Percentiles rank a stretch among this genome's conserved stretches.
Evolutionary conservation across 2,113 vertebrate species (phyloP).

Genomic region (Mustela nigripes): DNA sequence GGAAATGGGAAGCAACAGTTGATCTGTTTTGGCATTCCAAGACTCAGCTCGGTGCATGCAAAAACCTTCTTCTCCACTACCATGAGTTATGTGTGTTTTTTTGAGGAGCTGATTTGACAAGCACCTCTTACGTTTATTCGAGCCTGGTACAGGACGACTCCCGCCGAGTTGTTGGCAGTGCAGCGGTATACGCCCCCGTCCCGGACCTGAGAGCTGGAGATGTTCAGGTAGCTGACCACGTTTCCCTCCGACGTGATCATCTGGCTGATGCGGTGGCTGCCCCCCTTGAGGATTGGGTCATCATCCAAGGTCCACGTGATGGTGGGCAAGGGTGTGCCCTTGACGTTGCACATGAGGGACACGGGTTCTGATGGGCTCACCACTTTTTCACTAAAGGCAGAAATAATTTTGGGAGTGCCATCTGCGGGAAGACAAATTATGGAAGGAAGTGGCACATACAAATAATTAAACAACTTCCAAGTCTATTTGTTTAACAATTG

Average conservation of each 20-base stretch:
- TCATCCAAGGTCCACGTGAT: slow-evolving; percentile 98
- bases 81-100: slow-evolving; percentile 91
- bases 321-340: slow-evolving; percentile 95
- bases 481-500: not conserved
- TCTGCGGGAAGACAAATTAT: slow-evolving; percentile 88
- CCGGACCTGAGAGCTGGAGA: slow-evolving; percentile 96
- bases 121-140: slow-evolving; percentile 99
- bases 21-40: slow-evolving; percentile 78
- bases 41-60: slow-evolving; percentile 84
- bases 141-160: slow-evolving; percentile 99
- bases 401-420: slow-evolving; percentile 98
- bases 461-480: not conserved
- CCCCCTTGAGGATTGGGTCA: slow-evolving; percentile 95
- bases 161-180: slow-evolving; percentile 98
- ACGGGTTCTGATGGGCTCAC: slow-evolving; percentile 97
- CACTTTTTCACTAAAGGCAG: slow-evolving; percentile 98
- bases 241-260: slow-evolving; percentile 96
- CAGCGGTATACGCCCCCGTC: slow-evolving; percentile 99
- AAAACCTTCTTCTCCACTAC: slow-evolving; percentile 80
- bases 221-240: slow-evolving; percentile 98
- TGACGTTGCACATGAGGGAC: slow-evolving; percentile 97
- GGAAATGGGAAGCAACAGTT: not conserved
- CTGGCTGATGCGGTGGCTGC: slow-evolving; percentile 96
- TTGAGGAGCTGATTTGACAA: slow-evolving; percentile 99
- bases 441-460: slow-evolving; percentile 13